Evolutionary conservation across 2,888 invertebrate genomes (phyloP).

Genomic region (Agrotis clavis): DNA sequence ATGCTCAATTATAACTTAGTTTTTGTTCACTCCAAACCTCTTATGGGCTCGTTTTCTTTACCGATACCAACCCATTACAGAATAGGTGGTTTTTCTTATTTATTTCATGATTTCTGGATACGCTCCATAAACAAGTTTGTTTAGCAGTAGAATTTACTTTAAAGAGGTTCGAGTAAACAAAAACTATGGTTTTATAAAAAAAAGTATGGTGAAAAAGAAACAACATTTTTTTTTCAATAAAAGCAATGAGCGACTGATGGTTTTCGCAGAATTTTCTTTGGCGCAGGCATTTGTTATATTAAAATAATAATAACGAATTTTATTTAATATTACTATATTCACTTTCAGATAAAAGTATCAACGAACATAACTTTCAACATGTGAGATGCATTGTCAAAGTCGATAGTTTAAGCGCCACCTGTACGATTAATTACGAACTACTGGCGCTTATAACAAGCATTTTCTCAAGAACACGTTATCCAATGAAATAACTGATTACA

Average conservation of each 20-base stretch:
- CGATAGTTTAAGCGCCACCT: constrained; percentile 27
- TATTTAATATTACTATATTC: constrained; percentile 37
- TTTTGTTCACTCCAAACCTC: too few relatives aligned
- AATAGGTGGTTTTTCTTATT: too few relatives aligned
- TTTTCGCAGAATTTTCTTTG: constrained; percentile 32
- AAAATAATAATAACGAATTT: constrained; percentile 60
- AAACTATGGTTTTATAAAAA: too few relatives aligned
- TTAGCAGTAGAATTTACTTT: too few relatives aligned
- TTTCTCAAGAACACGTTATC: constrained; percentile 29
- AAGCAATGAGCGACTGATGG: constrained; percentile 19
- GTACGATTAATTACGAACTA: constrained; percentile 1
- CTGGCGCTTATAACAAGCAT: constrained; percentile 16
- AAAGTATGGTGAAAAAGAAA: neutral
- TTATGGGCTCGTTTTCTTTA: too few relatives aligned
- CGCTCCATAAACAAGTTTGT: too few relatives aligned
- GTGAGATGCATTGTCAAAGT: constrained; percentile 1
- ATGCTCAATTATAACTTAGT: too few relatives aligned
- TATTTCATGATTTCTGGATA: too few relatives aligned
- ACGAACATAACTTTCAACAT: neutral
- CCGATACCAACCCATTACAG: too few relatives aligned
- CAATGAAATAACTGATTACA: constrained; percentile 29
- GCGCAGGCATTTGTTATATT: constrained; percentile 72
- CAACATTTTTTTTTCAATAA: neutral
- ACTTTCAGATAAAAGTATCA: constrained; percentile 23
- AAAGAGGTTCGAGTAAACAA: too few relatives aligned